Evolutionary conservation across 2,113 vertebrate species (phyloP).

Genomic region (Acanthochromis polyacanthus): DNA sequence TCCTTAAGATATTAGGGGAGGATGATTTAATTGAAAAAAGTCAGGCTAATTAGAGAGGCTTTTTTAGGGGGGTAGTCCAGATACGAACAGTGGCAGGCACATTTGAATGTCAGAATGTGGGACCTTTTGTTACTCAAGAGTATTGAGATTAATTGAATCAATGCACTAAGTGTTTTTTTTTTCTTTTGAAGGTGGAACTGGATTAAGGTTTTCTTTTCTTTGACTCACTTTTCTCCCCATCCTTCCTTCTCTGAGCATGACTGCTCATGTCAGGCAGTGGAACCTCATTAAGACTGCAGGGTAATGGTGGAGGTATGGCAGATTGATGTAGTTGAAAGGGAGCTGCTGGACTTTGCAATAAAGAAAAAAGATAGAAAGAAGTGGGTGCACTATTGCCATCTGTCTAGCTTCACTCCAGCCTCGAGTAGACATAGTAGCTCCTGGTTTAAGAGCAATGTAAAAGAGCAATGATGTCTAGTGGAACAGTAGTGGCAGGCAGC

Average conservation of each 20-base stretch:
- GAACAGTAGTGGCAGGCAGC: conserved; percentile 29
- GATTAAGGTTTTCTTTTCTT: conserved; percentile 18
- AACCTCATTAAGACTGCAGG: conserved; percentile 53
- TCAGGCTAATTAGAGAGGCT: conserved; percentile 37
- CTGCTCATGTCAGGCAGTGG: conserved; percentile 23
- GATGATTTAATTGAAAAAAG: conserved; percentile 55
- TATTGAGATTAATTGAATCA: conserved; percentile 1
- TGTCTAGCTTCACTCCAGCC: conserved; percentile 56
- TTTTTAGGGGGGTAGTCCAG: background rate
- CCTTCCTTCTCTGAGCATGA: conserved; percentile 20
- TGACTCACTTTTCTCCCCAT: conserved; percentile 10
- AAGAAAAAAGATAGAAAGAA: background rate
- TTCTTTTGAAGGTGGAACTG: conserved; percentile 5
- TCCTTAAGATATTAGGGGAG: conserved; percentile 29
- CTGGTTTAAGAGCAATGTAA: conserved; percentile 48
- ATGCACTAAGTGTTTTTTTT: background rate
- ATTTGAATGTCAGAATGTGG: conserved; percentile 3
- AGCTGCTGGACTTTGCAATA: conserved; percentile 30
- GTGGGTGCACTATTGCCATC: conserved; percentile 29
- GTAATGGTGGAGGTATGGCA: conserved; percentile 17
- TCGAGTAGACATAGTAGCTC: conserved; percentile 16
- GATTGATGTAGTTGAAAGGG: conserved; percentile 49
- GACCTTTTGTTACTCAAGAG: background rate
- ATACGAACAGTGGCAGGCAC: conserved; percentile 16
- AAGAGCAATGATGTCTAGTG: conserved; percentile 36